phyloP scores from a whole-genome alignment of 2,797 vertebrate genomes.

The Syngnathus rostellatus region DNA sequence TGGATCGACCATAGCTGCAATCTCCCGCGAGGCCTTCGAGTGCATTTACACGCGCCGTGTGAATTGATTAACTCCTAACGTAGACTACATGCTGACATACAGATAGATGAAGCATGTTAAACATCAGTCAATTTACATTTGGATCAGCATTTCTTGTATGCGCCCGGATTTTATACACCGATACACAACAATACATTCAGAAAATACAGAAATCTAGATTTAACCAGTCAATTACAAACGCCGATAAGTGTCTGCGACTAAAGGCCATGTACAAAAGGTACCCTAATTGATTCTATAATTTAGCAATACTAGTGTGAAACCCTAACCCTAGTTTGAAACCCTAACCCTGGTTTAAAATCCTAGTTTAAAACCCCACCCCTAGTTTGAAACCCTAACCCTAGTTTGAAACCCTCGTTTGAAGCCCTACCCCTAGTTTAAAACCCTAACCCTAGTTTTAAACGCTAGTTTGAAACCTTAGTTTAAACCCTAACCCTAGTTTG shows the following conservation, averaged over 20 bases:
- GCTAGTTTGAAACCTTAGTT: too few relatives aligned
- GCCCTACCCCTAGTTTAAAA: too few relatives aligned
- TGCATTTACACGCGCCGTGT: slow-evolving; percentile 21
- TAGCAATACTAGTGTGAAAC: neutral
- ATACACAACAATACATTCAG: too few relatives aligned
- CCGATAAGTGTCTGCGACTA: neutral
- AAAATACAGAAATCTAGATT: neutral
- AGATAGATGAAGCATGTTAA: slow-evolving; percentile 12
- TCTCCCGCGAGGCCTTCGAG: slow-evolving; percentile 20
- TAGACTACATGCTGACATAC: neutral
- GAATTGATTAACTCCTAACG: slow-evolving; percentile 36
- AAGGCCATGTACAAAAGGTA: neutral
- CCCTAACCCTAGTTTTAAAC: too few relatives aligned
- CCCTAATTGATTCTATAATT: neutral
- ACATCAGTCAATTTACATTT: slow-evolving; percentile 3
- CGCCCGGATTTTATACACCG: too few relatives aligned
- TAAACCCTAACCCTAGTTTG: too few relatives aligned
- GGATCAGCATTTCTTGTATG: too few relatives aligned
- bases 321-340: too few relatives aligned
- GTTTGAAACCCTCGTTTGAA: too few relatives aligned
- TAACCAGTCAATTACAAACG: neutral
- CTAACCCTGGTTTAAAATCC: too few relatives aligned
- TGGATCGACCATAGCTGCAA: slow-evolving; percentile 29
- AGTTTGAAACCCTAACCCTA: too few relatives aligned
- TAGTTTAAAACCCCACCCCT: too few relatives aligned